Evolutionary conservation across 2,888 invertebrate species (phyloP).

Genomic region (Balanococcus diminutus): DNA sequence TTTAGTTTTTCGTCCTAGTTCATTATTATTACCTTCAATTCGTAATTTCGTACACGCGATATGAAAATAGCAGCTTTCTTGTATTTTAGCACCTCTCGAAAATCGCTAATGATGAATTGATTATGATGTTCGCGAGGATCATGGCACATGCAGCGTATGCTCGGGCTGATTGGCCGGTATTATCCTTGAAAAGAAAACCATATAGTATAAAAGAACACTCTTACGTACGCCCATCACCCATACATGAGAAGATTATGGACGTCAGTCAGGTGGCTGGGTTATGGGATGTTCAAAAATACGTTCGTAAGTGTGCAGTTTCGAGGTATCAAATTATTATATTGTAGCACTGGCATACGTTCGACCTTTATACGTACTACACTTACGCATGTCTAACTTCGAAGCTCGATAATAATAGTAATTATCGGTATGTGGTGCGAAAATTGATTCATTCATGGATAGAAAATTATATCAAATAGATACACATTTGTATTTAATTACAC

Average conservation of each 20-base stretch:
- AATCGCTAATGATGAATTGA: no score
- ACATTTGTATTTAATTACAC: not conserved
- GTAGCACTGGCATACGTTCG: not conserved
- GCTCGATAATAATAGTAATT: slow-evolving; percentile 4
- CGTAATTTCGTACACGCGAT: no score
- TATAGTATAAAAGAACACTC: not conserved
- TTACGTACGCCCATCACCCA: not conserved
- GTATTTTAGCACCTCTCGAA: no score
- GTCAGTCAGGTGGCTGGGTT: no score
- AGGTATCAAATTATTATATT: not conserved
- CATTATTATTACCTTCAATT: no score
- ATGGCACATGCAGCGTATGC: no score
- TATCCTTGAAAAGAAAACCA: not conserved
- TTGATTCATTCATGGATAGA: slow-evolving; percentile 5
- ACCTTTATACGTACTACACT: not conserved
- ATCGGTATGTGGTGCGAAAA: not conserved
- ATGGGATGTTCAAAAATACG: no score
- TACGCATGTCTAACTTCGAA: not conserved
- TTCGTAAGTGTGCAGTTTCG: not conserved
- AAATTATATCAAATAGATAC: not conserved
- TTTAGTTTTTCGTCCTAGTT: no score
- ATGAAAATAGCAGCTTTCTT: no score
- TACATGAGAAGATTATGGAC: not conserved
- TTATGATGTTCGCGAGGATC: no score
- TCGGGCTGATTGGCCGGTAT: no score